Conservation (phyloP, 2,113 vertebrate species). For the Dasyornis broadbenti region DNA sequence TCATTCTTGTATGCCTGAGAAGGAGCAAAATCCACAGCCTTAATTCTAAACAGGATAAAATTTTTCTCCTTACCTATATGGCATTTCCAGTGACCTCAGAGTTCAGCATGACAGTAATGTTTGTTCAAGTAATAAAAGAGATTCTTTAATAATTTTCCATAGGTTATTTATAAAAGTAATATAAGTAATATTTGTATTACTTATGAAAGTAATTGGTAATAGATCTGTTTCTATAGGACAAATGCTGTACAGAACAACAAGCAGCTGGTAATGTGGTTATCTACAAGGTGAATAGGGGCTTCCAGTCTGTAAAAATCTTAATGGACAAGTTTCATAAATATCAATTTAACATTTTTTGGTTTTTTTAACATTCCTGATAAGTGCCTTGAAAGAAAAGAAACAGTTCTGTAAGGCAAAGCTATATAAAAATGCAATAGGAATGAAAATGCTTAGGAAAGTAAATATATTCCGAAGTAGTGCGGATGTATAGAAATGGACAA, state of each 20-base stretch:
- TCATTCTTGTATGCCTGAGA: neutral
- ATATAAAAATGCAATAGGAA: neutral
- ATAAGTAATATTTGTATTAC: no score
- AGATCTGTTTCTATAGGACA: conserved; percentile 57
- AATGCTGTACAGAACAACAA: conserved; percentile 40
- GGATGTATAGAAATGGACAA: neutral
- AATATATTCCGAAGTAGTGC: neutral
- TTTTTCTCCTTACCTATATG: neutral
- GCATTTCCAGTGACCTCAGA: conserved; percentile 60
- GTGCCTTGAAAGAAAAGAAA: neutral
- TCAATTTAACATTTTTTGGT: neutral
- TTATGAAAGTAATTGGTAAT: conserved; percentile 24
- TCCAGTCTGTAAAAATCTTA: conserved; percentile 20
- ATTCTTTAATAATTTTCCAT: conserved; percentile 56
- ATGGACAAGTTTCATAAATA: neutral
- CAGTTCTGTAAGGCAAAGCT: neutral
- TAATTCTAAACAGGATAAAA: conserved; percentile 8
- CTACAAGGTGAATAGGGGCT: conserved; percentile 10
- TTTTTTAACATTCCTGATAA: neutral
- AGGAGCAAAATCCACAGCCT: neutral
- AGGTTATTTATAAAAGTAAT: neutral
- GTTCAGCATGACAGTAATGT: conserved; percentile 25
- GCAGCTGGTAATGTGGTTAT: conserved; percentile 19
- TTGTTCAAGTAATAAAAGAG: conserved; percentile 43
- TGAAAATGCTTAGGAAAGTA: neutral